A percentile compares a stretch with the other conserved stretches of the same genome.
Evolutionary conservation across 2,113 vertebrate genomes (phyloP).

Genomic region (Coryphaenoides rupestris): DNA sequence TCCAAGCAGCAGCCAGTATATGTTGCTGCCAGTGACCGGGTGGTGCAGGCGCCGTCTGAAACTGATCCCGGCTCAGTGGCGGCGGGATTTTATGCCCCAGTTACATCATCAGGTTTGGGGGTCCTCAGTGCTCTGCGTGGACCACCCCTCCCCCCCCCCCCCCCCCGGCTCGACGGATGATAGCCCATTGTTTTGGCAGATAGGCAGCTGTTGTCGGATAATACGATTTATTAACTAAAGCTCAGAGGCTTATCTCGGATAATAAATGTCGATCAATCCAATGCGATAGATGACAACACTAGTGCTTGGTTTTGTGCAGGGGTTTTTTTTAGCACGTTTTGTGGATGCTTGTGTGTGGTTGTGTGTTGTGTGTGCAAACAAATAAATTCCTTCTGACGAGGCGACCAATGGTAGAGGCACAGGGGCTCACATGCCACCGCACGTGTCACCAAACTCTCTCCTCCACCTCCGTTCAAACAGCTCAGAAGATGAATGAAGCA

Average conservation of each 20-base stretch:
- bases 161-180: too few species aligned
- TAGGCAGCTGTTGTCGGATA: constrained; percentile 57
- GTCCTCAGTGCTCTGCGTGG: constrained; percentile 51
- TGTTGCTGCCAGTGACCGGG: constrained; percentile 6
- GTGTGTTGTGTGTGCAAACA: too few species aligned
- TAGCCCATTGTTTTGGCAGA: constrained; percentile 43
- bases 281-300: not conserved
- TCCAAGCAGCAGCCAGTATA: not conserved
- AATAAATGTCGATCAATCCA: constrained; percentile 7
- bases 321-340: too few species aligned
- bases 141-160: too few species aligned
- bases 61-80: constrained; percentile 18
- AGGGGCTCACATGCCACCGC: constrained; percentile 49
- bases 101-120: constrained; percentile 57
- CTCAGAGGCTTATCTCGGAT: constrained; percentile 14
- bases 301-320: not conserved
- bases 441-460: constrained; percentile 30
- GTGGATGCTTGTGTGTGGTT: too few species aligned
- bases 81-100: constrained; percentile 44
- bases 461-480: too few species aligned
- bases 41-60: constrained; percentile 13
- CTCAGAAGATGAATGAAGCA: too few species aligned
- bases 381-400: too few species aligned
- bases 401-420: constrained; percentile 48
- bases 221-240: constrained; percentile 26